These are phyloP conservation scores for Ptychadena robeensis DNA, from an alignment of 2,797 vertebrate species.

Conservation along the genomic window DNA sequence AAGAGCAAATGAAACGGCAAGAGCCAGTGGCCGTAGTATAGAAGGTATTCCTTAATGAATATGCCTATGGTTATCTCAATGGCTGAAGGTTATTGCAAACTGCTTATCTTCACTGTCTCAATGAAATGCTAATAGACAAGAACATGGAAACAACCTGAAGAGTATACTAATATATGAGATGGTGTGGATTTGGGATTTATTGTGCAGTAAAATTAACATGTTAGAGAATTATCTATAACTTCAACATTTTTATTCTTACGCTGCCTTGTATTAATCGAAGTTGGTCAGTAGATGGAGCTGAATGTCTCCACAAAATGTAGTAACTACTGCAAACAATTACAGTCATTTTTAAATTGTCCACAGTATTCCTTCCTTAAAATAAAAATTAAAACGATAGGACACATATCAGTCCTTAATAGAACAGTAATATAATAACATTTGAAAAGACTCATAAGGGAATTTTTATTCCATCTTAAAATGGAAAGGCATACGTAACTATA, in stretches of 20 bases:
- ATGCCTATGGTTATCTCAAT: neutral
- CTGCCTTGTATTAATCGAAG: neutral
- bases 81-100: neutral
- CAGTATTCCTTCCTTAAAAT: neutral
- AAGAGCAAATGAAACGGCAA: neutral
- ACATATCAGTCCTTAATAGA: neutral
- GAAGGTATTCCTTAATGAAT: too few relatives aligned
- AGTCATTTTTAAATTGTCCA: neutral
- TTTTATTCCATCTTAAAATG: too few relatives aligned
- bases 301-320: neutral
- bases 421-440: too few relatives aligned
- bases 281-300: slow-evolving; percentile 21
- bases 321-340: neutral
- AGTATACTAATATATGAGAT: neutral
- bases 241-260: neutral
- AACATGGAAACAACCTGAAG: neutral
- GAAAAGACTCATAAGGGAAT: too few relatives aligned
- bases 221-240: neutral
- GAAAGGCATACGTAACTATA: too few relatives aligned
- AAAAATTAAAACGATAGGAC: neutral
- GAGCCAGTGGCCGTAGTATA: neutral
- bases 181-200: too few relatives aligned
- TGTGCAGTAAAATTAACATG: too few relatives aligned
- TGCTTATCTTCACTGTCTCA: neutral
- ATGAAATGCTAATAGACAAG: neutral